Conservation (phyloP, 1,140 invertebrate genomes). For the Gryon sp. region DNA sequence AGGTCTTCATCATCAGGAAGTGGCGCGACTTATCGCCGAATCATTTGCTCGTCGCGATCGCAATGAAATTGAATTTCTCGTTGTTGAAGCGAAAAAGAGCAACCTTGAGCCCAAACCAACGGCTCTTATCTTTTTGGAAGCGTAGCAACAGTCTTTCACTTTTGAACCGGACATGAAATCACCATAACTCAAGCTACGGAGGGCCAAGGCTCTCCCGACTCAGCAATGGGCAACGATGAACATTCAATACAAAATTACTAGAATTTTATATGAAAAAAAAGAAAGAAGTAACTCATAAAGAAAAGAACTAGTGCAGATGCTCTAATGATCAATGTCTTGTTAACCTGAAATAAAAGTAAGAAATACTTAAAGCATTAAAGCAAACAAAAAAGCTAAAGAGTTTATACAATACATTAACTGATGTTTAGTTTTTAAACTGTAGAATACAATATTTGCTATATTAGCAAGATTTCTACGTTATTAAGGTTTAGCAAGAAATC, state of each 20-base stretch:
- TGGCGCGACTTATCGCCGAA: slow-evolving; percentile 92
- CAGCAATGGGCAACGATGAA: slow-evolving; percentile 52
- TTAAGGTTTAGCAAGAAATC: no score
- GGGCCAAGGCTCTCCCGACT: slow-evolving; percentile 43
- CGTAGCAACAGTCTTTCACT: slow-evolving; percentile 85
- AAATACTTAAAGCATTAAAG: no score
- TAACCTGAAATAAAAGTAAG: no score
- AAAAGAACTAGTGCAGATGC: no score
- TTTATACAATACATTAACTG: no score
- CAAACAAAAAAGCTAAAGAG: no score
- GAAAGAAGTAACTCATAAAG: background rate
- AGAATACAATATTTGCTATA: no score
- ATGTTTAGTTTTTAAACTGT: no score
- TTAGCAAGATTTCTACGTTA: no score
- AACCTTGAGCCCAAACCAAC: slow-evolving; percentile 93
- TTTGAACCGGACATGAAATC: slow-evolving; percentile 75
- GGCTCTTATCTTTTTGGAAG: slow-evolving; percentile 91
- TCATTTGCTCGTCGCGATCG: slow-evolving; percentile 92
- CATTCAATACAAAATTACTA: slow-evolving; percentile 20
- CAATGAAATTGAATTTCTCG: slow-evolving; percentile 93
- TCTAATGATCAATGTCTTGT: slow-evolving; percentile 24
- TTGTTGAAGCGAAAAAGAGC: slow-evolving; percentile 93
- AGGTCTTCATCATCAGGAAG: slow-evolving; percentile 87
- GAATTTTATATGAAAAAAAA: slow-evolving; percentile 43
- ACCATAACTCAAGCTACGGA: slow-evolving; percentile 68